phyloP scores from a whole-genome alignment of 2,797 vertebrate genomes.

The Fistularia commersonii region DNA sequence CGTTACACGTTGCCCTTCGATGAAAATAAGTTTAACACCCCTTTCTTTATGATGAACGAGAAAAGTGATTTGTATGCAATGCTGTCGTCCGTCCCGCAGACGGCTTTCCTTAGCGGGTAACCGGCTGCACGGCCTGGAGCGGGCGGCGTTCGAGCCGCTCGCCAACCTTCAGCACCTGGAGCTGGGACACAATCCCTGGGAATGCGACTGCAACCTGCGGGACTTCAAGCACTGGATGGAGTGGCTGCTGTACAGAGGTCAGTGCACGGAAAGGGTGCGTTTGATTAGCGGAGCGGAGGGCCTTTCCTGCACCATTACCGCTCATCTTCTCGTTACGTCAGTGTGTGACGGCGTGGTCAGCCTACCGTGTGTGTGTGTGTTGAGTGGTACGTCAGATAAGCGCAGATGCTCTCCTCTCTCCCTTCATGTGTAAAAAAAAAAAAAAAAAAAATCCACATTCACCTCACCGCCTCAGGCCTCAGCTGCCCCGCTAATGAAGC shows the following conservation, averaged over 20 bases:
- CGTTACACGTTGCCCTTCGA: no score
- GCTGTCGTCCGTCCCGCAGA: no score
- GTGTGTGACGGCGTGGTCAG: slow-evolving; percentile 15
- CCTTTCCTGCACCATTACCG: slow-evolving; percentile 1
- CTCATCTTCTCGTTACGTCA: slow-evolving; percentile 6
- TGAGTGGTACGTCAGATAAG: slow-evolving; percentile 50
- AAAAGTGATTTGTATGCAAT: no score
- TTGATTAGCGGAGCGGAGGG: slow-evolving; percentile 13
- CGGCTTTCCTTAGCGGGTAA: slow-evolving; percentile 92
- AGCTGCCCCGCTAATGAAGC: slow-evolving; percentile 64
- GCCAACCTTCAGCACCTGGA: slow-evolving; percentile 88
- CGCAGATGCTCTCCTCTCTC: slow-evolving; percentile 54
- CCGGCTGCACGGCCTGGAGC: slow-evolving; percentile 89
- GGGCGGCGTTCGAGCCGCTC: slow-evolving; percentile 92
- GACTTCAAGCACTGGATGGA: slow-evolving; percentile 99
- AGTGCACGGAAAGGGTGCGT: slow-evolving; percentile 28
- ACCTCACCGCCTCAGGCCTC: slow-evolving; percentile 55
- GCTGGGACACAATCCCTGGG: slow-evolving; percentile 96
- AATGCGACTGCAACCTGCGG: slow-evolving; percentile 95
- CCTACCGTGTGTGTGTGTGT: slow-evolving; percentile 22
- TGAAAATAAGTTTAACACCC: no score
- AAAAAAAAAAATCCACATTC: slow-evolving; percentile 69
- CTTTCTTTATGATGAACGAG: no score
- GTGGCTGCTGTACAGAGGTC: slow-evolving; percentile 97
- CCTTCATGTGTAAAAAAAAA: slow-evolving; percentile 59